These are phyloP conservation scores for Cephus nigrinus DNA, from an alignment of 2,888 invertebrate species.

Conservation along the genomic window DNA sequence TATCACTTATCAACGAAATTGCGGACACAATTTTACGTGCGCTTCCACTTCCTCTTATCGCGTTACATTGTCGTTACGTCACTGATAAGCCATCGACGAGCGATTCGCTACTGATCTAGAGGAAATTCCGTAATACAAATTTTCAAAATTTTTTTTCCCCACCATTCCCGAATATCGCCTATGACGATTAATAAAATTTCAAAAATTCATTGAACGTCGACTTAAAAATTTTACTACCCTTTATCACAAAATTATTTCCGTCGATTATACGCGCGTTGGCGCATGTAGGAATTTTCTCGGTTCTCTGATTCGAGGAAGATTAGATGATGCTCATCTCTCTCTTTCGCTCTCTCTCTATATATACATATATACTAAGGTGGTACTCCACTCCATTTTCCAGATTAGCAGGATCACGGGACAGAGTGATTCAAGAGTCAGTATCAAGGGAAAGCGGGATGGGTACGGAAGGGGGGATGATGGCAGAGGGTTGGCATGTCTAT, in stretches of 20 bases:
- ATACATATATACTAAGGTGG: slow-evolving; percentile 3
- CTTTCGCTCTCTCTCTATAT: background rate
- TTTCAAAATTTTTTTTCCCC: no score
- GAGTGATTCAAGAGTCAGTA: background rate
- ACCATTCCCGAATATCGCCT: no score
- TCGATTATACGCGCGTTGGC: background rate
- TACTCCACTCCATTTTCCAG: slow-evolving; percentile 46
- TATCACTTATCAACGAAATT: slow-evolving; percentile 20
- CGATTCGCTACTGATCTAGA: no score
- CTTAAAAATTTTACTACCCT: no score
- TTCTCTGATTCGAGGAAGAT: slow-evolving; percentile 40
- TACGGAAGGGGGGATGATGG: background rate
- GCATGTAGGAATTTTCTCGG: slow-evolving; percentile 28
- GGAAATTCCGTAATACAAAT: no score
- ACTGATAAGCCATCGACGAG: background rate
- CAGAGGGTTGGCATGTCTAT: slow-evolving; percentile 13
- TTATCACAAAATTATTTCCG: no score
- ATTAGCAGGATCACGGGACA: slow-evolving; percentile 33
- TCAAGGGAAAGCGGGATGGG: background rate
- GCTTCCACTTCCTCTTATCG: background rate
- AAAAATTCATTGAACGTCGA: no score
- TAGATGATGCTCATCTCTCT: slow-evolving; percentile 32
- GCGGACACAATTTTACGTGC: background rate
- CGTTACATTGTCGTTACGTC: background rate
- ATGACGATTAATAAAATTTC: no score